These are phyloP conservation scores for Caenorhabditis sp. DNA, from an alignment of 2,888 invertebrate species.

Conservation along the genomic window DNA sequence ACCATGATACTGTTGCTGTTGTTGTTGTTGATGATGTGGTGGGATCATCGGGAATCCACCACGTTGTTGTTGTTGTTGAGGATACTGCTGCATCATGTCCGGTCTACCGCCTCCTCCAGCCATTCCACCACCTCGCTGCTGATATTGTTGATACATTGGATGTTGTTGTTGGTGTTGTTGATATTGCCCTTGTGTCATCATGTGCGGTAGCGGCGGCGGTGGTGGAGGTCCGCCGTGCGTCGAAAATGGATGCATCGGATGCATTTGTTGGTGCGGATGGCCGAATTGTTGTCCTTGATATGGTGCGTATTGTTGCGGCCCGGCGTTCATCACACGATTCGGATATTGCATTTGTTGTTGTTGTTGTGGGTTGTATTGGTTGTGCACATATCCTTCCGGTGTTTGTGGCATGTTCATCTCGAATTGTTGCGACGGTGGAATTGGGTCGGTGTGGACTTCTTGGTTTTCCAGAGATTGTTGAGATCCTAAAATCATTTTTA, in stretches of 20 bases:
- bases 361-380: constrained; percentile 9
- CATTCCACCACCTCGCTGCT: background rate
- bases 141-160: background rate
- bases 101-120: background rate
- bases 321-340: background rate
- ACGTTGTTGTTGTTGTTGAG: background rate
- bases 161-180: constrained; percentile 7
- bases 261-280: constrained; percentile 9
- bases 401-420: background rate
- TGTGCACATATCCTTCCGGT: constrained; percentile 14
- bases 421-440: background rate
- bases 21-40: background rate
- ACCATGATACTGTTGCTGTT: background rate
- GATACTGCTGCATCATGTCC: background rate
- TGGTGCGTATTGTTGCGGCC: background rate
- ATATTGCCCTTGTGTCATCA: constrained; percentile 8
- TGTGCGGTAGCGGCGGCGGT: background rate
- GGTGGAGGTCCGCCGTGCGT: background rate
- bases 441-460: background rate
- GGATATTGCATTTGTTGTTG: constrained; percentile 11
- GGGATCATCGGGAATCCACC: background rate
- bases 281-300: background rate
- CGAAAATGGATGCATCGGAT: too few species aligned
- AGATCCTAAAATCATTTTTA: background rate
- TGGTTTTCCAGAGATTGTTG: background rate